phyloP scores from a whole-genome alignment of 2,113 vertebrate species.

The Beaufortia kweichowensis region DNA sequence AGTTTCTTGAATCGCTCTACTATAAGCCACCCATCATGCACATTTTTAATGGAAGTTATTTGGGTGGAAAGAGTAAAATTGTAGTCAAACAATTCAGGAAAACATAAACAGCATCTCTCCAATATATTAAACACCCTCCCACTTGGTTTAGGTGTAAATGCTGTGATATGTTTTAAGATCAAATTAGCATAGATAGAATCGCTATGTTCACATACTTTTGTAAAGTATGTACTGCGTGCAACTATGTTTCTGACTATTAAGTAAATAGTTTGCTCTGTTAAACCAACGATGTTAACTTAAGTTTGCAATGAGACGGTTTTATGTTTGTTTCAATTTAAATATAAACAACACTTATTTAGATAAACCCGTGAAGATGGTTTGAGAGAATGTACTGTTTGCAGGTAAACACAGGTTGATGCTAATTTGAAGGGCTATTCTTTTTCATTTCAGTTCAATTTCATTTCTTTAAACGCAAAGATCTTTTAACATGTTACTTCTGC shows the following conservation, averaged over 20 bases:
- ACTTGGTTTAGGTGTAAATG: too few species aligned
- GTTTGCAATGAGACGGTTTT: neutral
- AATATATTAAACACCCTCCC: too few species aligned
- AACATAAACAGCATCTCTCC: too few species aligned
- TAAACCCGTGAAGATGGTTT: neutral
- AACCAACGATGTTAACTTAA: neutral
- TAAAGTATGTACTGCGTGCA: neutral
- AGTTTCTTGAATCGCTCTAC: neutral
- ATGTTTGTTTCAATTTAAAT: neutral
- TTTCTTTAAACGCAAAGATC: too few species aligned
- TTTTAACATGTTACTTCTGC: constrained; percentile 38
- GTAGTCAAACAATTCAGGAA: too few species aligned
- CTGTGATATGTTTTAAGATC: too few species aligned
- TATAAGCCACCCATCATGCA: neutral
- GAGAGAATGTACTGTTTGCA: neutral
- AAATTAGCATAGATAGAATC: neutral
- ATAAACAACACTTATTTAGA: neutral
- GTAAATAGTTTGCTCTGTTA: neutral
- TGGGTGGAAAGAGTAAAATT: neutral
- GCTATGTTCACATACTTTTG: neutral
- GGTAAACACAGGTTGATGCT: too few species aligned
- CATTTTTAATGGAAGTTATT: neutral
- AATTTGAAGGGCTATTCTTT: constrained; percentile 9
- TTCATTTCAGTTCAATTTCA: too few species aligned
- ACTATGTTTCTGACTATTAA: neutral